Percentiles rank a stretch among this genome's conserved stretches.
Conservation (phyloP, 2,888 invertebrate species). For the Hypomecis punctinalis region DNA sequence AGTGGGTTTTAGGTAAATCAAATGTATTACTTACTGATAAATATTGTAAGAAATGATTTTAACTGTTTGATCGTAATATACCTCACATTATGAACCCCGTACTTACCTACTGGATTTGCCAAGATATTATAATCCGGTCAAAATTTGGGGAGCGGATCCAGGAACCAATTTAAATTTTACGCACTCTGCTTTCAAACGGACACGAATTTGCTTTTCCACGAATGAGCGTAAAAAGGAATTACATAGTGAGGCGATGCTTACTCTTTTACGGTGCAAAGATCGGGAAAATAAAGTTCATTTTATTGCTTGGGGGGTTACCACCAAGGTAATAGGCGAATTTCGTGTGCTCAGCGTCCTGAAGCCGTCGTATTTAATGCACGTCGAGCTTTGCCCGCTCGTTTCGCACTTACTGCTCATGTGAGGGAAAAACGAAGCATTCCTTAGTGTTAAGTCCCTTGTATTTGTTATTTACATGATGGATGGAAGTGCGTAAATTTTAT, state of each 20-base stretch:
- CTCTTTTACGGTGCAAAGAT: conserved; percentile 71
- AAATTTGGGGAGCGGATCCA: conserved; percentile 48
- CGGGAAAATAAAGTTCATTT: conserved; percentile 74
- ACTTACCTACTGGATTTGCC: neutral
- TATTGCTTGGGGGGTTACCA: conserved; percentile 72
- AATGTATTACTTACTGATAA: too few relatives aligned
- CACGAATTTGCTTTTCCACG: conserved; percentile 57
- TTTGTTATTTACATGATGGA: neutral
- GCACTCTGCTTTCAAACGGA: conserved; percentile 34
- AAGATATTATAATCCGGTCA: conserved; percentile 38
- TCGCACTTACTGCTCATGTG: conserved; percentile 11
- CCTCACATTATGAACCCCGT: conserved; percentile 2
- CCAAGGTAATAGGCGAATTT: conserved; percentile 68
- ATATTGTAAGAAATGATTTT: too few relatives aligned
- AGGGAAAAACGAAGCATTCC: neutral
- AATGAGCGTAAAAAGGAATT: conserved; percentile 67
- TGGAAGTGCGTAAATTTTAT: neutral
- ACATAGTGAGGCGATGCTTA: conserved; percentile 74
- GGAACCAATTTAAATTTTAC: conserved; percentile 64
- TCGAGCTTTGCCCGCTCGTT: conserved; percentile 7
- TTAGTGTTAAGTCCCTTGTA: neutral
- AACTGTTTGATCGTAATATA: neutral
- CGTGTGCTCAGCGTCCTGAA: conserved; percentile 56
- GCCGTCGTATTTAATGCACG: conserved; percentile 38
- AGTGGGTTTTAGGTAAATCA: too few relatives aligned